A percentile compares a stretch with the other conserved stretches of the same genome.
phyloP scores from a whole-genome alignment of 2,797 vertebrate genomes.

The Megalops cyprinoides region DNA sequence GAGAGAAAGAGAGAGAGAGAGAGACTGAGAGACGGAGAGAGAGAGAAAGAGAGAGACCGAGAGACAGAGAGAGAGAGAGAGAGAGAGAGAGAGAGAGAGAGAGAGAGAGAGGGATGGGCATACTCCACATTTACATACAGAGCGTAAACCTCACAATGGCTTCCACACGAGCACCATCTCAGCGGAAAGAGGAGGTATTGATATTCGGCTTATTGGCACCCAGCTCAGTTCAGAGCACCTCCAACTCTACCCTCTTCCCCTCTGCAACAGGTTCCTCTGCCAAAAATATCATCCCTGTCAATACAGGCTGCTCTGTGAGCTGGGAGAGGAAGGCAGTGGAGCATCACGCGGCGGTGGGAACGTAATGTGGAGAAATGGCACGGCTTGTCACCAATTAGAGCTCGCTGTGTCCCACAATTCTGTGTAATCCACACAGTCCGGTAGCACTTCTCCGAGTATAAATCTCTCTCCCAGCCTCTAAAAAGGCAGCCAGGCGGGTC shows the following conservation, averaged over 20 bases:
- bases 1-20: conserved; percentile 6
- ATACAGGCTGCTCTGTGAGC: background rate
- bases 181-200: background rate
- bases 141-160: background rate
- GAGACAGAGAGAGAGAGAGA: background rate
- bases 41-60: conserved; percentile 4
- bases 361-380: background rate
- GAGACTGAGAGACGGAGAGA: background rate
- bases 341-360: background rate
- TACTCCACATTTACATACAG: background rate
- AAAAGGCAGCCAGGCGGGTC: too few relatives aligned
- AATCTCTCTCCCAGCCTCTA: too few relatives aligned
- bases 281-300: background rate
- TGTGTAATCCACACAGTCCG: conserved; percentile 29
- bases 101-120: background rate
- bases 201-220: background rate
- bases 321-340: conserved; percentile 10
- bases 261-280: background rate
- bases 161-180: background rate
- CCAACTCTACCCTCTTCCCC: background rate
- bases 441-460: background rate
- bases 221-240: background rate
- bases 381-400: conserved; percentile 19
- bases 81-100: background rate
- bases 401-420: conserved; percentile 12